phyloP scores from a whole-genome alignment of 2,113 vertebrate species.

The Peromyscus leucopus region DNA sequence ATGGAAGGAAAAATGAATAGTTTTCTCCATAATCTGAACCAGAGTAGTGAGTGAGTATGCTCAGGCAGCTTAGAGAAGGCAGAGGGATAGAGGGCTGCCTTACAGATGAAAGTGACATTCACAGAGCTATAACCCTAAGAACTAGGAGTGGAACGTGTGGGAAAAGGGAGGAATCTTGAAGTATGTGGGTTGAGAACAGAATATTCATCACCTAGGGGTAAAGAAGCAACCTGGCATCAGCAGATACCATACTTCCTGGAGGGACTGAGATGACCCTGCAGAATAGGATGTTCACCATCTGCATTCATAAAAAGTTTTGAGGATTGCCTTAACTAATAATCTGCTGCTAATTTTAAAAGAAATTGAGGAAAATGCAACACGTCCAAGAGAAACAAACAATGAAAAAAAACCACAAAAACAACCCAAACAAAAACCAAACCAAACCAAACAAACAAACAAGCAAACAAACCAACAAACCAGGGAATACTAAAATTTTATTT shows the following conservation, averaged over 20 bases:
- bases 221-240: not conserved
- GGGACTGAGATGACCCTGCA: not conserved
- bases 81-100: not conserved
- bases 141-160: not conserved
- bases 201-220: not conserved
- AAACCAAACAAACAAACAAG: not conserved
- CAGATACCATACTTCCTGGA: not conserved
- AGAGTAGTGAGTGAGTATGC: not conserved
- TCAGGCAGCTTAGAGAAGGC: not conserved
- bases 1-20: not conserved
- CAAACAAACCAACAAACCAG: too few species aligned
- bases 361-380: not conserved
- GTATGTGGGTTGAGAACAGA: not conserved
- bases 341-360: not conserved
- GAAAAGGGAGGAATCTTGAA: not conserved
- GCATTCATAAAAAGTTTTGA: not conserved
- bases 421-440: too few species aligned
- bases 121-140: not conserved
- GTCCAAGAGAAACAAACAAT: not conserved
- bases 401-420: too few species aligned
- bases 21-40: not conserved
- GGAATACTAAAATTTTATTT: not conserved
- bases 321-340: not conserved
- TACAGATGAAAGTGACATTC: not conserved
- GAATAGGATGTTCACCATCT: not conserved